phyloP scores from a whole-genome alignment of 2,113 vertebrate genomes.

The Apistogramma diplotaenia region DNA sequence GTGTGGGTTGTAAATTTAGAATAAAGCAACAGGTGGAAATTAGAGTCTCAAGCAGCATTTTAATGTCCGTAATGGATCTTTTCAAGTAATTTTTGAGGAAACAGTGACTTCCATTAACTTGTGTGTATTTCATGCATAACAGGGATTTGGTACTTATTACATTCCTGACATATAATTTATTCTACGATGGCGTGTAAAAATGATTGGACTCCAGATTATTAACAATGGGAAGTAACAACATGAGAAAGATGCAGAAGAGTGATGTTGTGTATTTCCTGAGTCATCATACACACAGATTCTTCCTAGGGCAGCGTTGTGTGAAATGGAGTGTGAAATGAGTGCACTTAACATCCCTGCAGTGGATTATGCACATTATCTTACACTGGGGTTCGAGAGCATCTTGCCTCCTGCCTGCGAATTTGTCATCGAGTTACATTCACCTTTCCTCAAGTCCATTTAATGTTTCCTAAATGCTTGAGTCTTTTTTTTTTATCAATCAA shows the following conservation, averaged over 20 bases:
- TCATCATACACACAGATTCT: slow-evolving; percentile 55
- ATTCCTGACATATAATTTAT: slow-evolving; percentile 38
- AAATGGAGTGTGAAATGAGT: slow-evolving; percentile 81
- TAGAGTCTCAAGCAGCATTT: slow-evolving; percentile 23
- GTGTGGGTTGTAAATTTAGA: background rate
- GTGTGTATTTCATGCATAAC: slow-evolving; percentile 7
- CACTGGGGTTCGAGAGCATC: slow-evolving; percentile 60
- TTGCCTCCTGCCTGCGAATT: slow-evolving; percentile 39
- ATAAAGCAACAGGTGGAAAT: slow-evolving; percentile 40
- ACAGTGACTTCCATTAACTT: background rate
- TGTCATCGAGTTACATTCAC: slow-evolving; percentile 51
- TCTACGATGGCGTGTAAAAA: slow-evolving; percentile 1
- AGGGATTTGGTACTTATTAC: slow-evolving; percentile 13
- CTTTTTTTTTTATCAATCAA: background rate
- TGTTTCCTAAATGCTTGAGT: background rate
- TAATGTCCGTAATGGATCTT: slow-evolving; percentile 27
- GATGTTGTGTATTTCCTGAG: slow-evolving; percentile 59
- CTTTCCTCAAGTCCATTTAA: slow-evolving; percentile 33
- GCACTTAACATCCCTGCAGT: slow-evolving; percentile 76
- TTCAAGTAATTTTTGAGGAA: slow-evolving; percentile 7
- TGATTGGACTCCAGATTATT: slow-evolving; percentile 29
- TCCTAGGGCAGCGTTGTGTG: slow-evolving; percentile 66
- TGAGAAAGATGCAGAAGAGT: slow-evolving; percentile 45
- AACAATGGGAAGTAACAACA: slow-evolving; percentile 39
- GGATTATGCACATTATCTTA: slow-evolving; percentile 71